Percentiles rank a stretch among this genome's conserved stretches.
Conservation (phyloP, 2,888 invertebrate genomes). For the Stenolophus ochropezus region DNA sequence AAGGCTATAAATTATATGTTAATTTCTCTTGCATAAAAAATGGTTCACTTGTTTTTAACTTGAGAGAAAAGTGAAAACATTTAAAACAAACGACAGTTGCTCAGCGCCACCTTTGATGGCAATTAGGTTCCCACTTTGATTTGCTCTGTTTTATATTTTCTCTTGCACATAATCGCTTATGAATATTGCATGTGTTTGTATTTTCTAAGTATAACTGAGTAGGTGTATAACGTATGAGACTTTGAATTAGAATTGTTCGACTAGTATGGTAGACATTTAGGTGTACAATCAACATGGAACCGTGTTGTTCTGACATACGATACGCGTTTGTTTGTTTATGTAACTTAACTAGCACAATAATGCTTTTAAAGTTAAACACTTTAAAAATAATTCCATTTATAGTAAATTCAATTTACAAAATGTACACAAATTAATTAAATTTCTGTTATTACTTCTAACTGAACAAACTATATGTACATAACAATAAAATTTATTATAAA, state of each 20-base stretch:
- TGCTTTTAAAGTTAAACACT: not conserved
- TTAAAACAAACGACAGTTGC: conserved; percentile 10
- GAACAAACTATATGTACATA: too few relatives aligned
- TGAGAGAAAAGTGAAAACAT: conserved; percentile 18
- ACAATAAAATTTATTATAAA: too few relatives aligned
- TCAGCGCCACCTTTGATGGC: conserved; percentile 1
- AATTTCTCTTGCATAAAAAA: conserved; percentile 25
- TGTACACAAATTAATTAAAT: too few relatives aligned
- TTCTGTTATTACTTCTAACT: too few relatives aligned
- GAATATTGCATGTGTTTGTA: conserved; percentile 14
- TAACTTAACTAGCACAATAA: not conserved
- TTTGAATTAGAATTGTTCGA: not conserved
- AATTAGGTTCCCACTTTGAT: not conserved
- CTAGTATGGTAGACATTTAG: not conserved
- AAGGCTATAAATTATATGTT: conserved; percentile 13
- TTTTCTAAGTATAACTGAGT: not conserved
- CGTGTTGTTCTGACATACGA: not conserved
- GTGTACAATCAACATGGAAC: not conserved
- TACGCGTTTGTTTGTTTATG: not conserved
- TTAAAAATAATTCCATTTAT: not conserved
- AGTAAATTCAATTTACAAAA: not conserved
- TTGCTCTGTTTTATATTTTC: not conserved
- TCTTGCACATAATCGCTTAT: not conserved
- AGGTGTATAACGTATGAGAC: not conserved
- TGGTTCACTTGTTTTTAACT: conserved; percentile 22